These are phyloP conservation scores for Megaustenia siamemsis DNA, from an alignment of 2,888 invertebrate species.

Conservation along the genomic window DNA sequence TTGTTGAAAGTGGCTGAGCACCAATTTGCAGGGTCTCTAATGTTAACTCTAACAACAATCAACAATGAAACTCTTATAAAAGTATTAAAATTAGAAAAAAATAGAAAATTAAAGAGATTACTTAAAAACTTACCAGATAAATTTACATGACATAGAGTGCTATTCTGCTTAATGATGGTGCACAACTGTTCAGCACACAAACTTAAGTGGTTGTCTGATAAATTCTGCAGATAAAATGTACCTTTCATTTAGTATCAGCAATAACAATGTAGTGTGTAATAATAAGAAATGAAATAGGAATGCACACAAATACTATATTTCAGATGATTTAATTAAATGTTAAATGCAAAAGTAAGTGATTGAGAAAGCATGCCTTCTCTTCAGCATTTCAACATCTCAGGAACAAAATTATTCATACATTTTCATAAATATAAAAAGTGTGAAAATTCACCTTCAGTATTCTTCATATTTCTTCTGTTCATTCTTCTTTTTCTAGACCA, in stretches of 20 bases:
- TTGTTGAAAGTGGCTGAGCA: too few species aligned
- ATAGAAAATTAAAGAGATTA: background rate
- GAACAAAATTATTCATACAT: too few species aligned
- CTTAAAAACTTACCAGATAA: conserved; percentile 69
- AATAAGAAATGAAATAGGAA: background rate
- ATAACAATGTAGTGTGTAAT: background rate
- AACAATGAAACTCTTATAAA: too few species aligned
- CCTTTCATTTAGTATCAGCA: background rate
- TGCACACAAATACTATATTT: background rate
- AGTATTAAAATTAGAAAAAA: too few species aligned
- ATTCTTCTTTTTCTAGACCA: too few species aligned
- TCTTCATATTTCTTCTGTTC: too few species aligned
- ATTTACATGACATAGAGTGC: conserved; percentile 74
- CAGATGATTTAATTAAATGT: background rate
- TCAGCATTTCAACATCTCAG: too few species aligned
- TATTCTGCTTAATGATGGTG: conserved; percentile 71
- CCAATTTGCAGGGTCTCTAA: too few species aligned
- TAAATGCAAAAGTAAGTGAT: background rate
- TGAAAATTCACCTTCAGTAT: too few species aligned
- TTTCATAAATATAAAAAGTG: too few species aligned
- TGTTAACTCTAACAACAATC: too few species aligned
- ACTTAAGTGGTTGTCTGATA: conserved; percentile 75
- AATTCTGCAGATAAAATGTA: conserved; percentile 67
- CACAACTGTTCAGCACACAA: conserved; percentile 70
- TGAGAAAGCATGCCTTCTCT: too few species aligned